A percentile compares a stretch with the other conserved stretches of the same genome.
phyloP scores from a whole-genome alignment of 2,888 invertebrate species.

The Aphodius sticticus region DNA sequence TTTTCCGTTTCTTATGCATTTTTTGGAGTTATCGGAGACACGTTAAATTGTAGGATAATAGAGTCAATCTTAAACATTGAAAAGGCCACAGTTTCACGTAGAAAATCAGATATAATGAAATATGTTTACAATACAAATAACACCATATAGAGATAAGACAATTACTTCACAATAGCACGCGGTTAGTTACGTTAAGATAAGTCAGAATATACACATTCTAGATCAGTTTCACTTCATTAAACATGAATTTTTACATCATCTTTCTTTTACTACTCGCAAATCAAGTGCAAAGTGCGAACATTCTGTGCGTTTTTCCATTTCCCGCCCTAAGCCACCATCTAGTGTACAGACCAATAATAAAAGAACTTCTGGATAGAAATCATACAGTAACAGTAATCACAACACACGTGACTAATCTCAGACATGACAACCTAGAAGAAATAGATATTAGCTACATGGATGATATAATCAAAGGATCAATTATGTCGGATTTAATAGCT shows the following conservation, averaged over 20 bases:
- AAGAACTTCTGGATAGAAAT: conserved; percentile 42
- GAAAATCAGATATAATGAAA: too few relatives aligned
- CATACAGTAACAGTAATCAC: conserved; percentile 49
- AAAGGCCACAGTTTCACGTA: too few relatives aligned
- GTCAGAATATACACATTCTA: not conserved
- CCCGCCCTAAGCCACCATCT: conserved; percentile 42
- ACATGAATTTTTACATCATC: not conserved
- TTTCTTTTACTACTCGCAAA: not conserved
- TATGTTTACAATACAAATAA: too few relatives aligned
- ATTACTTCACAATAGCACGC: not conserved
- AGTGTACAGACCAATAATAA: conserved; percentile 35
- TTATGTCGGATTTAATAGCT: not conserved
- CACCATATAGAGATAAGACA: too few relatives aligned
- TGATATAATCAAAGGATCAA: conserved; percentile 13
- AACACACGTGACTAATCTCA: conserved; percentile 40
- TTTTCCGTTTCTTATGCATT: too few relatives aligned
- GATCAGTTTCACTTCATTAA: not conserved
- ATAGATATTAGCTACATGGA: conserved; percentile 39
- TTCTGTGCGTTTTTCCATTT: conserved; percentile 34
- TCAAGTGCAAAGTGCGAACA: conserved; percentile 33
- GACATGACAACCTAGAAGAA: conserved; percentile 38
- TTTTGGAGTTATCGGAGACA: too few relatives aligned
- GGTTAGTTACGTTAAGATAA: not conserved
- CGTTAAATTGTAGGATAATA: too few relatives aligned
- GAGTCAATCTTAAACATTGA: too few relatives aligned